Evolutionary conservation across 2,888 invertebrate genomes (phyloP).

Genomic region (Anoncus sp.): DNA sequence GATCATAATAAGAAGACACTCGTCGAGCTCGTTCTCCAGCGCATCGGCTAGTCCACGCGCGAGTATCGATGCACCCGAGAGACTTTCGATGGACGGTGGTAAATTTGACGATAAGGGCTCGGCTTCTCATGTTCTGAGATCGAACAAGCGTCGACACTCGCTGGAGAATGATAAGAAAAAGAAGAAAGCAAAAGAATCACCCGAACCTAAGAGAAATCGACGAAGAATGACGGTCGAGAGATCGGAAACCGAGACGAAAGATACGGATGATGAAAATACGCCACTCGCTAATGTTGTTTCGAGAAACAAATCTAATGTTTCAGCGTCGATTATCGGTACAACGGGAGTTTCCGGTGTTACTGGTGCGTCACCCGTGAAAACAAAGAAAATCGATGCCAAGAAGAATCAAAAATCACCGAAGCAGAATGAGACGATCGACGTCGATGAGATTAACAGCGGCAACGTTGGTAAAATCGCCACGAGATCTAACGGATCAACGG

Average conservation of each 20-base stretch:
- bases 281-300: constrained; percentile 1
- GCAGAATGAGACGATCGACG: constrained; percentile 63
- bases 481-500: constrained; percentile 63
- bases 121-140: constrained; percentile 67
- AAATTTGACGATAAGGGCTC: constrained; percentile 54
- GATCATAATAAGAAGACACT: constrained; percentile 92
- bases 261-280: constrained; percentile 43
- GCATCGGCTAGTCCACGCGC: constrained; percentile 87
- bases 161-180: constrained; percentile 74
- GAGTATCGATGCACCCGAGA: constrained; percentile 80
- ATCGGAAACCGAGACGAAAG: constrained; percentile 42
- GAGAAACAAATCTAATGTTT: constrained; percentile 39
- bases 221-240: constrained; percentile 45
- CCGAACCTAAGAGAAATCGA: constrained; percentile 54
- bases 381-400: constrained; percentile 48
- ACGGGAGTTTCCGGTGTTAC: not conserved
- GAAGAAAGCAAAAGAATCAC: constrained; percentile 64
- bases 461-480: constrained; percentile 62
- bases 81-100: constrained; percentile 47
- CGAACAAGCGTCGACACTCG: constrained; percentile 73
- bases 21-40: constrained; percentile 92
- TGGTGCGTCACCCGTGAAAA: constrained; percentile 1
- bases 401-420: constrained; percentile 41
- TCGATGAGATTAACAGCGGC: constrained; percentile 64
- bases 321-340: not conserved